These are phyloP conservation scores for Drosophila cracens DNA, from an alignment of 2,888 invertebrate species.

Conservation along the genomic window DNA sequence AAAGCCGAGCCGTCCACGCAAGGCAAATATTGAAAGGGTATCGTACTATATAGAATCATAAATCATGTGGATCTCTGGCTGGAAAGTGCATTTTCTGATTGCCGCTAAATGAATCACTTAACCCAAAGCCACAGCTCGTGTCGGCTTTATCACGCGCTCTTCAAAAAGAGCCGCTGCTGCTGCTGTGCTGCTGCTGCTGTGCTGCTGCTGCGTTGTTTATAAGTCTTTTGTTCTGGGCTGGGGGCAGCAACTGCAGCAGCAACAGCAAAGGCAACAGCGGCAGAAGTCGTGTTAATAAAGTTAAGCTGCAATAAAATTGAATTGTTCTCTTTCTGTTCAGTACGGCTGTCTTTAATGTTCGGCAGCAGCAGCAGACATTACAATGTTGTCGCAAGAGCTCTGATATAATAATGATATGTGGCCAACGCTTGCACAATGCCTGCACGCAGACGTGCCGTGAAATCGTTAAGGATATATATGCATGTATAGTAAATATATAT, in stretches of 20 bases:
- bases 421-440: slow-evolving; percentile 15
- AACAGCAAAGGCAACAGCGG: neutral
- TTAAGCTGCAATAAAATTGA: slow-evolving; percentile 81
- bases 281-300: slow-evolving; percentile 68
- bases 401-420: slow-evolving; percentile 42
- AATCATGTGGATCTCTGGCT: slow-evolving; percentile 66
- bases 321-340: slow-evolving; percentile 51
- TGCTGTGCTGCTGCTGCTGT: slow-evolving; percentile 6
- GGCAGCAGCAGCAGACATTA: slow-evolving; percentile 32
- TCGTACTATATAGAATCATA: slow-evolving; percentile 51
- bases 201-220: slow-evolving; percentile 23
- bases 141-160: slow-evolving; percentile 74
- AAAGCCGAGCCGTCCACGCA: slow-evolving; percentile 63
- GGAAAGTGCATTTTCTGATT: slow-evolving; percentile 79
- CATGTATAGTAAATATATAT: neutral
- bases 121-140: slow-evolving; percentile 63
- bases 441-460: neutral
- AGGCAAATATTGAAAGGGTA: slow-evolving; percentile 59
- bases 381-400: slow-evolving; percentile 56
- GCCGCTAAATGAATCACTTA: slow-evolving; percentile 80
- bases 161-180: slow-evolving; percentile 67
- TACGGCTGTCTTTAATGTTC: slow-evolving; percentile 33
- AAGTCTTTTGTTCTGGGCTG: slow-evolving; percentile 53
- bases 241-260: slow-evolving; percentile 1
- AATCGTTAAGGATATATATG: slow-evolving; percentile 19